Base-by-base conservation (phyloP, 2,888 invertebrate genomes). In the Aphrophora alni region DNA sequence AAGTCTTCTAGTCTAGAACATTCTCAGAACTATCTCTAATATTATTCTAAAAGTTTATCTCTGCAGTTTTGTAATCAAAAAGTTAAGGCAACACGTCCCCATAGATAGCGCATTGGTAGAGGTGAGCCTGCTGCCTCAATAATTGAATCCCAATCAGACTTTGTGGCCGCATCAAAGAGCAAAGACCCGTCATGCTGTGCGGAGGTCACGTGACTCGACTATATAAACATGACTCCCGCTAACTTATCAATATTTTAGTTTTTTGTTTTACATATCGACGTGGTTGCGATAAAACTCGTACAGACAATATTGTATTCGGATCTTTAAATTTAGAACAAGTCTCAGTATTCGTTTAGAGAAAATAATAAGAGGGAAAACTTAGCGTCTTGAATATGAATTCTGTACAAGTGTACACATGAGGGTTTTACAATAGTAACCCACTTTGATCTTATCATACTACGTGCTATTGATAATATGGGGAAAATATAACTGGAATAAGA, bases 61-160 rank as follows among this genome's bases (percentile, higher is more conserved):
- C 21, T 21, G 59, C 59, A 21, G 59, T n/a, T 21, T 21, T 21
- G 59, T 4, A 59, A 59, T 59, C 59, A 59, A 59, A 59, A 59
- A 59, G 59, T 59, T 59, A 1, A 0, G 21, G 21, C 21, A 21
- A n/a, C 59, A 21, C 59, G 59, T 59, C 59, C 7, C 21, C 44
- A 12, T 8, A 8, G 33, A n/a, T 12, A 12, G 1, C 8, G 44
- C 44, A 44, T 21, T 21, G 59, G 59, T 21, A 21, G n/a, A 59
- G 59, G 59, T 21, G 59, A 21, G 12, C 3, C 44, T 7, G 21
- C 5, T 59, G 21, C 21, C 59, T 59, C 59, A 59, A 59, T 59
- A 59, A 59, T 59, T 59, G 59, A 59, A 59, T 44, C 59, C 59
- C 59, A 59, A 59, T 59, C 59, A 59, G 59, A 59, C 59, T 59